phyloP scores from a whole-genome alignment of 2,113 vertebrate species.

The human region GRCh38 chr11:75435001-75435500 shows the following conservation, averaged over 20 bases:
- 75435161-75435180: not conserved
- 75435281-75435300: conserved; percentile 68
- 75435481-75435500: not conserved
- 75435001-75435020: not conserved
- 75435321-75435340: not conserved
- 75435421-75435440: not conserved
- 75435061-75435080: conserved; percentile 1
- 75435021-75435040: conserved; percentile 66
- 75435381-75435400: not conserved
- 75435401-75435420: not conserved
- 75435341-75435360: not conserved
- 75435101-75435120: not conserved
- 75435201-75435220: not conserved
- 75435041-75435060: not conserved
- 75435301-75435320: conserved; percentile 18
- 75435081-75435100: not conserved
- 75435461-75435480: not conserved
- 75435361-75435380: not conserved
- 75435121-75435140: not conserved
- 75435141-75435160: conserved; percentile 33
- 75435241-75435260: not conserved
- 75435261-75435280: not conserved
- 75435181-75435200: not conserved
- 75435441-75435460: not conserved
- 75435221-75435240: not conserved